A percentile compares a stretch with the other conserved stretches of the same genome.
These are phyloP conservation scores for Tragelaphus scriptus DNA, from an alignment of 2,113 vertebrate genomes.

Conservation along the genomic window DNA sequence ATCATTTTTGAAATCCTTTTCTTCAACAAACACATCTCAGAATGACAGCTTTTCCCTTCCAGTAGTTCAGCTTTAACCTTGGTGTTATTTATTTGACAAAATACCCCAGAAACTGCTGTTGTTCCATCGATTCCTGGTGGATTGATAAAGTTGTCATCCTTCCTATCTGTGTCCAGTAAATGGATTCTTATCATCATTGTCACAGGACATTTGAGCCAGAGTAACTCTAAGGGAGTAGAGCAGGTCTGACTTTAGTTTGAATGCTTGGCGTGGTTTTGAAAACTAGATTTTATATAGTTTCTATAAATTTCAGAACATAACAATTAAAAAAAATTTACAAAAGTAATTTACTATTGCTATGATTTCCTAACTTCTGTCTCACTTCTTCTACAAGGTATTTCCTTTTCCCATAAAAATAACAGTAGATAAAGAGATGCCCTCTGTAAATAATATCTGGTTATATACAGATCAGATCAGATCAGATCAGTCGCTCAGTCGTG, in stretches of 20 bases:
- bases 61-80: background rate
- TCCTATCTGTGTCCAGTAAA: background rate
- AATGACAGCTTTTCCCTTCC: background rate
- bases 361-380: background rate
- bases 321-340: background rate
- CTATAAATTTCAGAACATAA: background rate
- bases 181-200: background rate
- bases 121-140: background rate
- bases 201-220: background rate
- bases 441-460: background rate
- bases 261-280: background rate
- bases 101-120: background rate
- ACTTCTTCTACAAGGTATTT: background rate
- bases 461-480: too few relatives aligned
- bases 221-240: background rate
- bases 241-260: background rate
- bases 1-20: background rate
- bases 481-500: too few relatives aligned
- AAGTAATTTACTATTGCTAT: background rate
- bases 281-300: background rate
- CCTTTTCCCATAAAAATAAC: background rate
- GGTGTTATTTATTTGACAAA: constrained; percentile 36
- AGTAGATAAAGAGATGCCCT: background rate
- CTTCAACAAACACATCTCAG: background rate
- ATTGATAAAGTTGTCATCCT: background rate